Evolutionary conservation across 30 jellyfish, hydroid and myxozoan species (phyloP).

Genomic region (Chrysaora quinquecirrha): DNA sequence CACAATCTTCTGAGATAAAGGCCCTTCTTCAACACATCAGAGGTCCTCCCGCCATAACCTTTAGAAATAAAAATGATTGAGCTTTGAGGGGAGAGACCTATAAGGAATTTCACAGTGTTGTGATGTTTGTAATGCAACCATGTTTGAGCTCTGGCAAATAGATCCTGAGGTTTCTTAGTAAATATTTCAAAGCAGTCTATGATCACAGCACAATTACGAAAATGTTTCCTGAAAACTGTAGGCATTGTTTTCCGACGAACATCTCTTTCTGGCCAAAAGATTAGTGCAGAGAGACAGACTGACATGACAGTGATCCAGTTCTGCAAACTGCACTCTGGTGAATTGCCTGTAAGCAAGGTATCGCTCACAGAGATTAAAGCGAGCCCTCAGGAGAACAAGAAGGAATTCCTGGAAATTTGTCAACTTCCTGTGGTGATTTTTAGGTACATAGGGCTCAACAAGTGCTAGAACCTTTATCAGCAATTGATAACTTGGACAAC

Average conservation of each 20-base stretch:
- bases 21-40: too few relatives aligned
- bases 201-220: slow-evolving; percentile 16
- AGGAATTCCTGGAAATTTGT: neutral
- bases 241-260: slow-evolving; percentile 19
- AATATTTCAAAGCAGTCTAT: slow-evolving; percentile 34
- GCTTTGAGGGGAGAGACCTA: slow-evolving; percentile 42
- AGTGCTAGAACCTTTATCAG: neutral
- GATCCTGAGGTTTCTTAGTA: slow-evolving; percentile 21
- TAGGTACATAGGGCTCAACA: neutral
- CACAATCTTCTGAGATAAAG: slow-evolving; percentile 26
- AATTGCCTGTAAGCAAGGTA: neutral
- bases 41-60: slow-evolving; percentile 38
- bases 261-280: slow-evolving; percentile 12
- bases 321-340: neutral
- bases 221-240: neutral
- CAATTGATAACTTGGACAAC: neutral
- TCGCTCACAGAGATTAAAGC: neutral
- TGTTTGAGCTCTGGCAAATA: neutral
- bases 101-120: slow-evolving; percentile 8
- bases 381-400: neutral
- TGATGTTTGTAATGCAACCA: slow-evolving; percentile 26
- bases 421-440: neutral
- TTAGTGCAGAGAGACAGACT: neutral
- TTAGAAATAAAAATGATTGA: slow-evolving; percentile 11
- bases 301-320: neutral